Percentiles rank a stretch among this genome's conserved stretches.
phyloP scores from a whole-genome alignment of 2,113 vertebrate genomes.

The Siniperca chuatsi region DNA sequence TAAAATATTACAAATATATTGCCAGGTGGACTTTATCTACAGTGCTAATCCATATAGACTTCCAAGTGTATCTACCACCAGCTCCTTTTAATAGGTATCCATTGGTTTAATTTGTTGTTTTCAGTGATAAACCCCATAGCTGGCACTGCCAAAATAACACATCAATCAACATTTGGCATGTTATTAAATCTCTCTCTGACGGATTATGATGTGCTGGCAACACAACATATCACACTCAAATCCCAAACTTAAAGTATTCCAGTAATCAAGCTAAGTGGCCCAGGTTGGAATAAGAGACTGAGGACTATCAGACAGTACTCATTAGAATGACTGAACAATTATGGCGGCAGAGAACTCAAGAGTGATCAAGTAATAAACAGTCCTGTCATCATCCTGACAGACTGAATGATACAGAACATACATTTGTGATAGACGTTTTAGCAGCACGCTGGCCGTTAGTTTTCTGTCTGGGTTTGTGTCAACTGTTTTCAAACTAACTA shows the following conservation, averaged over 20 bases:
- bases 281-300: not conserved
- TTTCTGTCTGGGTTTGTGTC: not conserved
- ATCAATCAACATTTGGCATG: not conserved
- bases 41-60: not conserved
- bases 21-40: not conserved
- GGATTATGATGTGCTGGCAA: not conserved
- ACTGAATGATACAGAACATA: slow-evolving; percentile 13
- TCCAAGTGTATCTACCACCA: not conserved
- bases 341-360: not conserved
- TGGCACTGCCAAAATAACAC: not conserved
- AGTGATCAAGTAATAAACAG: not conserved
- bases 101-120: not conserved
- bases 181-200: not conserved
- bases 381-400: not conserved
- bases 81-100: not conserved
- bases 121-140: not conserved
- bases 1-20: not conserved
- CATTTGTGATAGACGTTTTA: not conserved
- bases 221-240: not conserved
- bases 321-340: not conserved
- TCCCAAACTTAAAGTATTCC: not conserved
- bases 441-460: not conserved
- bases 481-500: not conserved
- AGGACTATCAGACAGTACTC: not conserved
- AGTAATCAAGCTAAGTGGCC: not conserved